Evolutionary conservation across 2,113 vertebrate species (phyloP), one percentile per base, ranked within the genome.

Genomic region (Zingel zingel): DNA sequence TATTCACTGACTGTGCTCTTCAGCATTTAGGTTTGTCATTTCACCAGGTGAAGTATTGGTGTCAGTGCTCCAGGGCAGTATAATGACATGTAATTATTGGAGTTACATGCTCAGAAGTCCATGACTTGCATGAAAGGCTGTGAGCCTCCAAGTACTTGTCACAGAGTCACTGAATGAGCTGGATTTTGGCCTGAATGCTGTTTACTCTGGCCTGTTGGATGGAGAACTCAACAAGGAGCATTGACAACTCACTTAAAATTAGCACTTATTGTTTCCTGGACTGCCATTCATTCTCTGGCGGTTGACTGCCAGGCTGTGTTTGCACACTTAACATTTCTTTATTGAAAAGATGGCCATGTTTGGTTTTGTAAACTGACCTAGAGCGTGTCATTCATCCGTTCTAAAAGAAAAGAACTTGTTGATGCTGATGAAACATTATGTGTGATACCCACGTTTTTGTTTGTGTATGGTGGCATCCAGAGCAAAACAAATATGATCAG

Each of bases 51-150:
- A 73, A 84, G 77, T 50, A 83, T 85, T 90, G 89, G 74, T 84
- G 74, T 88, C 62, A 66, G 74, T 59, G 61, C 82, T 82, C 57
- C 65, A 56, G 74, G 53, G 75, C 74, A 25, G 4, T 62, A 23
- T 74, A 91, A 87, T 89, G 74, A 87, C 83, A 64, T 90, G 83
- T 84, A 84, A 93, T 93, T 91, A 88, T 89, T 80, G 62, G 70
- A 82, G 80, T 74, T 85, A 27, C 66, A 84, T 65, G 77, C 66
- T 86, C 71, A 77, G 65, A 70, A 86, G 80, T 86, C 78, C 48
- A 75, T 63, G 74, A 75, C 78, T 86, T 72, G 39, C 68, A 70
- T 75, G 72, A 79, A 73, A 81, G 73, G 54, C 69, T 0, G 43
- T 30, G 56, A 84, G 77, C 83, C 82, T 91, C 79, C 79, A 77